A percentile compares a stretch with the other conserved stretches of the same genome.
Evolutionary conservation across 2,888 invertebrate species (phyloP).

Genomic region (Itoplectis maculator): DNA sequence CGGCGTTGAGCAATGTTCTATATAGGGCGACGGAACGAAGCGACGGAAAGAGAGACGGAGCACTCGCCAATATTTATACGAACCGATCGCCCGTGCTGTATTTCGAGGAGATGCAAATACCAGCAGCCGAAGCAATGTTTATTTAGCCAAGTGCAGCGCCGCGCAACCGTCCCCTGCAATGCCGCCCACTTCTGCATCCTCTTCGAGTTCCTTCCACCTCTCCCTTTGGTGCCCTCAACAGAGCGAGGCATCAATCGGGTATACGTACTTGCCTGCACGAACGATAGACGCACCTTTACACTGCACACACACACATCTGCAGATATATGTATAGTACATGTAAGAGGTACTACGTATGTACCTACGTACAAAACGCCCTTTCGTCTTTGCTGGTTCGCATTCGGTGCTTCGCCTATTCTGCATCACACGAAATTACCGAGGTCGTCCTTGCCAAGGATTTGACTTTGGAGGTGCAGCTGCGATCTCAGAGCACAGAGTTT

Average conservation of each 20-base stretch:
- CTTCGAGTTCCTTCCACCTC: constrained; percentile 44
- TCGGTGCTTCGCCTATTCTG: background rate
- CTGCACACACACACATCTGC: background rate
- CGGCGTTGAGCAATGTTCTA: constrained; percentile 12
- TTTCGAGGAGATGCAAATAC: constrained; percentile 68
- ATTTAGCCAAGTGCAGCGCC: constrained; percentile 63
- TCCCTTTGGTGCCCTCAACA: background rate
- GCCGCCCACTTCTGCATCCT: constrained; percentile 40
- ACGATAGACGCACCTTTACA: background rate
- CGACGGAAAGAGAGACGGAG: constrained; percentile 38
- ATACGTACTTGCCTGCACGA: background rate
- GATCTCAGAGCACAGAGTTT: too few species aligned
- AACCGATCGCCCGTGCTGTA: constrained; percentile 62
- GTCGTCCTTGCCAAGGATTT: too few species aligned
- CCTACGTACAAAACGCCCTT: background rate
- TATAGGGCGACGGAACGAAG: background rate
- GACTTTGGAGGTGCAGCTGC: too few species aligned
- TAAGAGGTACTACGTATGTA: too few species aligned
- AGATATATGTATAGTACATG: background rate
- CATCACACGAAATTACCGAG: too few species aligned
- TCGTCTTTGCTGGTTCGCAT: background rate
- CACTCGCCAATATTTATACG: constrained; percentile 64
- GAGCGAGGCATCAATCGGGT: background rate
- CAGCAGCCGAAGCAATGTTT: constrained; percentile 63
- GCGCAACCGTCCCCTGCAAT: constrained; percentile 25